These are phyloP conservation scores for Drosophila mercatorum DNA, from an alignment of 2,888 invertebrate genomes.

Conservation along the genomic window DNA sequence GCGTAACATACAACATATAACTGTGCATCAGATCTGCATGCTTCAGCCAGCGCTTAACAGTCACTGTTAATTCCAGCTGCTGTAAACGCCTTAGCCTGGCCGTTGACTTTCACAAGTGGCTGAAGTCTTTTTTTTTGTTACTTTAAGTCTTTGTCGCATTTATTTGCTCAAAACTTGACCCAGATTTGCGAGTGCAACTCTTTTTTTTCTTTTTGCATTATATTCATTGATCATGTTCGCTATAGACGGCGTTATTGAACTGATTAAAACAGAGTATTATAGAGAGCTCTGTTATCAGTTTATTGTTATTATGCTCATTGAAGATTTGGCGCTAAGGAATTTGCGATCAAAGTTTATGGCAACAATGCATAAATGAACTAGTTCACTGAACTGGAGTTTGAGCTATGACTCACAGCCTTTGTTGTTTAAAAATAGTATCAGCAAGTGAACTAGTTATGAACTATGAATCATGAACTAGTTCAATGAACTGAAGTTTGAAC, in stretches of 20 bases:
- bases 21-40: conserved; percentile 19
- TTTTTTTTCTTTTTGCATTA: background rate
- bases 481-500: no score
- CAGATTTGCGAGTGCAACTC: conserved; percentile 23
- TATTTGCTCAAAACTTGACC: conserved; percentile 55
- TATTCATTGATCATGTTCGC: conserved; percentile 16
- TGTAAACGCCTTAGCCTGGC: background rate
- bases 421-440: background rate
- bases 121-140: background rate
- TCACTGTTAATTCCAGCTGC: conserved; percentile 15
- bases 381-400: background rate
- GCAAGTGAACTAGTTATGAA: background rate
- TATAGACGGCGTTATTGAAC: conserved; percentile 1
- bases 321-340: conserved; percentile 14
- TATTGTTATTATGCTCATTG: conserved; percentile 16
- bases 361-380: background rate
- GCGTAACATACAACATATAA: conserved; percentile 49
- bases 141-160: conserved; percentile 19
- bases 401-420: background rate
- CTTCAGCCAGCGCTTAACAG: conserved; percentile 24
- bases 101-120: conserved; percentile 40
- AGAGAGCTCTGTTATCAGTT: conserved; percentile 30
- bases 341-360: conserved; percentile 13
- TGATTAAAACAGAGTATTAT: conserved; percentile 18
- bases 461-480: no score